phyloP scores from a whole-genome alignment of 92 coral and sea anemone species.

The Paramuricea clavata region DNA sequence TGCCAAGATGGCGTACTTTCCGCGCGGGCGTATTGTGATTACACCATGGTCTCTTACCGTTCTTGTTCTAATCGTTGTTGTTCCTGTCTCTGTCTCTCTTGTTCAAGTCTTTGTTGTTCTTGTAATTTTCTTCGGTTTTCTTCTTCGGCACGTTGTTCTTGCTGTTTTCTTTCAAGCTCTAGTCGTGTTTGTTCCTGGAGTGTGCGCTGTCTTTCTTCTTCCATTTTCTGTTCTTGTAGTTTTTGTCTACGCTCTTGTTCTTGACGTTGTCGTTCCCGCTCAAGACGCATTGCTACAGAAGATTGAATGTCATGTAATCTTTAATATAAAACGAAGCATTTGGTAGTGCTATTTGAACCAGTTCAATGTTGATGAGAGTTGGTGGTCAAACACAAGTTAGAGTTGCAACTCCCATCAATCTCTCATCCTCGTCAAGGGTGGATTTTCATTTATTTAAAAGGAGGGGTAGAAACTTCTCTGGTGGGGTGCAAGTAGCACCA shows the following conservation, averaged over 20 bases:
- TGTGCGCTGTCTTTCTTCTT: slow-evolving; percentile 57
- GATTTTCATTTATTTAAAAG: too few relatives aligned
- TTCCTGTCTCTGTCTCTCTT: not conserved
- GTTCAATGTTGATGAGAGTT: too few relatives aligned
- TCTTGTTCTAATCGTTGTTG: slow-evolving; percentile 79
- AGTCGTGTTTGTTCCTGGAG: slow-evolving; percentile 43
- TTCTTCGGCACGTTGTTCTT: slow-evolving; percentile 40
- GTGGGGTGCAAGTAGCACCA: too few relatives aligned
- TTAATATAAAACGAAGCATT: too few relatives aligned
- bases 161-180: slow-evolving; percentile 35
- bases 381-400: too few relatives aligned
- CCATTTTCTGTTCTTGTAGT: slow-evolving; percentile 86
- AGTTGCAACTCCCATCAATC: too few relatives aligned
- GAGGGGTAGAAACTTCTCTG: too few relatives aligned
- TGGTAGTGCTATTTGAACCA: too few relatives aligned
- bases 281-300: slow-evolving; percentile 87
- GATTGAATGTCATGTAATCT: not conserved
- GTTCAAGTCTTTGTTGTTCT: not conserved
- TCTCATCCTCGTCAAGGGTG: too few relatives aligned
- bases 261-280: slow-evolving; percentile 88
- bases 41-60: slow-evolving; percentile 82
- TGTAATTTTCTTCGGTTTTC: slow-evolving; percentile 15
- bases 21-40: too few relatives aligned
- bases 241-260: slow-evolving; percentile 93
- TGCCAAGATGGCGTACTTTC: too few relatives aligned